These are phyloP conservation scores for Mycalesis mineus DNA, from an alignment of 2,888 invertebrate genomes.

Conservation along the genomic window DNA sequence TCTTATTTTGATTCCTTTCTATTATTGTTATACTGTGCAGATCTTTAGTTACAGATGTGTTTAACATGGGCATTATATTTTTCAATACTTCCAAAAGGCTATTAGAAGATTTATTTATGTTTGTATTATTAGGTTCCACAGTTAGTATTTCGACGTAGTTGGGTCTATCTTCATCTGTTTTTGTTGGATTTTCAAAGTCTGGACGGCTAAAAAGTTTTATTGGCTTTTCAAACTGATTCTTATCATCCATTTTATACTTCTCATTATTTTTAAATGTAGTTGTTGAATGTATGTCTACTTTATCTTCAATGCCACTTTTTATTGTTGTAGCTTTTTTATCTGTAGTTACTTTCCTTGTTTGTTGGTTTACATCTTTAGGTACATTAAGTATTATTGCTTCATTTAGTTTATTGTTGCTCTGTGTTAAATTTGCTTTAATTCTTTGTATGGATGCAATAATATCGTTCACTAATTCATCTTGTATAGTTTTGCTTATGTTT, in stretches of 20 bases:
- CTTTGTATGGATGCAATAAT: conserved; percentile 68
- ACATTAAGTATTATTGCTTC: conserved; percentile 62
- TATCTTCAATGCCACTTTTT: conserved; percentile 62
- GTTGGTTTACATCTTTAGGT: conserved; percentile 31
- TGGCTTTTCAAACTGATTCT: conserved; percentile 5
- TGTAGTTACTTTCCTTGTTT: conserved; percentile 26
- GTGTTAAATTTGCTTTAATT: conserved; percentile 61
- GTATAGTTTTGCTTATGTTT: conserved; percentile 43
- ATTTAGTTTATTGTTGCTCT: conserved; percentile 46
- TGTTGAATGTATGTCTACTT: conserved; percentile 39
- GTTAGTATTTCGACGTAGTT: conserved; percentile 65
- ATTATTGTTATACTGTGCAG: conserved; percentile 68
- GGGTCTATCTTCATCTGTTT: conserved; percentile 36
- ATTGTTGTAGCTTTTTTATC: conserved; percentile 40
- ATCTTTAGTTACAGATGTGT: conserved; percentile 59
- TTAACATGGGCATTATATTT: conserved; percentile 68
- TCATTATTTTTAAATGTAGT: conserved; percentile 20
- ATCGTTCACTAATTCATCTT: conserved; percentile 61
- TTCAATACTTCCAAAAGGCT: conserved; percentile 67
- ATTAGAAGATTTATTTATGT: conserved; percentile 47
- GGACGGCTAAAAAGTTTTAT: conserved; percentile 18
- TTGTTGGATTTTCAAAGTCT: conserved; percentile 17
- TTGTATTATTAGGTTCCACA: conserved; percentile 62
- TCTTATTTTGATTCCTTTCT: conserved; percentile 60
- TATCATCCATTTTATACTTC: conserved; percentile 21